Conservation (phyloP, 2,113 vertebrate genomes). For the Hydropotes inermis region DNA sequence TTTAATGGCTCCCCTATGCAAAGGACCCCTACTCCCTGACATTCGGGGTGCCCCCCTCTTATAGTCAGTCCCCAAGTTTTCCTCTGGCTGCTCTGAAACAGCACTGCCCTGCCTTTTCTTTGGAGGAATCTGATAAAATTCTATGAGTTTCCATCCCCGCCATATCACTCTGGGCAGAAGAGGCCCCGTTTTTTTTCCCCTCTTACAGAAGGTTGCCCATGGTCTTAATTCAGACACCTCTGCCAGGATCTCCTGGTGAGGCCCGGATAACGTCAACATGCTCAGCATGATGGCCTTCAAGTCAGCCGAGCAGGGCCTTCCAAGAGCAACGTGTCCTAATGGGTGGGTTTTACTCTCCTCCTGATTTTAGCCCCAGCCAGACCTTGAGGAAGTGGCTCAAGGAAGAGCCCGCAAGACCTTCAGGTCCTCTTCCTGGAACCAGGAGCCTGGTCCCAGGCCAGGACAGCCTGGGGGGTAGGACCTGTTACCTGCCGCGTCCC, state of each 20-base stretch:
- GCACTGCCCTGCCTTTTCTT: background rate
- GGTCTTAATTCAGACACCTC: background rate
- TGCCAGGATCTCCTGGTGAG: background rate
- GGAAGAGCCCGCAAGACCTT: background rate
- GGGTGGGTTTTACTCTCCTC: background rate
- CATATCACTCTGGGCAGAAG: background rate
- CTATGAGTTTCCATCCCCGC: background rate
- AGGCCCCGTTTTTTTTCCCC: background rate
- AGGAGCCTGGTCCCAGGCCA: background rate
- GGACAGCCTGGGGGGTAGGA: background rate
- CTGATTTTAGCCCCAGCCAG: background rate
- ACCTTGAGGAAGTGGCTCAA: background rate
- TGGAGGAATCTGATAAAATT: background rate
- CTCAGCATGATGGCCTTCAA: accelerated
- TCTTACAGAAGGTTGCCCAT: background rate
- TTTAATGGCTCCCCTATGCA: background rate
- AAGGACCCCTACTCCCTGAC: background rate
- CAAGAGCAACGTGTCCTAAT: background rate
- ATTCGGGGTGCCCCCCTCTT: too few species aligned
- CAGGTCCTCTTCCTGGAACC: background rate
- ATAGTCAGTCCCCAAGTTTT: accelerated
- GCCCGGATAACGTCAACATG: background rate
- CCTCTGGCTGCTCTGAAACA: background rate
- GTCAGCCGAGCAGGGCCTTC: background rate
- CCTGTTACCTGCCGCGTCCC: background rate